phyloP scores from a whole-genome alignment of 1,140 invertebrate species.

The Hetaerina americana region DNA sequence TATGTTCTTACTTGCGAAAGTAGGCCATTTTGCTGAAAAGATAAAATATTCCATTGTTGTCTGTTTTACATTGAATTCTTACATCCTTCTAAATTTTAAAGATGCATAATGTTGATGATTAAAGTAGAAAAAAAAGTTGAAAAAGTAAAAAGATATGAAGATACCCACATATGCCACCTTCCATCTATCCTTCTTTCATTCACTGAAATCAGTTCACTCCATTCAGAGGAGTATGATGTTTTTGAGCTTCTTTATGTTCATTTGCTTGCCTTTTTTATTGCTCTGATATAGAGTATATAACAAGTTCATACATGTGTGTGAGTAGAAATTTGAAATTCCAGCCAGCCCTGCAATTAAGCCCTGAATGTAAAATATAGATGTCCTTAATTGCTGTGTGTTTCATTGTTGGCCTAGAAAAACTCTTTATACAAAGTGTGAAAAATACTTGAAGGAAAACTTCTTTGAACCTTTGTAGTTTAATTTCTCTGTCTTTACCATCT shows the following conservation, averaged over 20 bases:
- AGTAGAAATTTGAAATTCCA: background rate
- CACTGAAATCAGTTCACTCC: background rate
- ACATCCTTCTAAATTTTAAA: background rate
- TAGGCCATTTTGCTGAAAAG: background rate
- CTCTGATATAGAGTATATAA: constrained; percentile 1
- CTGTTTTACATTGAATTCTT: background rate
- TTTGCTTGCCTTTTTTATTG: constrained; percentile 13
- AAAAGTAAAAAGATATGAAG: background rate
- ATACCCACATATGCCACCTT: background rate
- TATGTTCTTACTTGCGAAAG: background rate
- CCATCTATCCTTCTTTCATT: background rate
- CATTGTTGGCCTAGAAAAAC: background rate
- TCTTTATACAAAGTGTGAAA: background rate
- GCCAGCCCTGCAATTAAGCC: background rate
- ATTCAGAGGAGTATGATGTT: constrained; percentile 7
- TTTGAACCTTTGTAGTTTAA: constrained; percentile 6
- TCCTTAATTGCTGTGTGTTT: background rate
- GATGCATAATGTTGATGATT: background rate
- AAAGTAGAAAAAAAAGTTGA: background rate
- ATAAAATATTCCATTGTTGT: background rate
- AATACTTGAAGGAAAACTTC: constrained; percentile 1
- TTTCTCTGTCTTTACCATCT: constrained; percentile 5
- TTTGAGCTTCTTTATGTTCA: constrained; percentile 11
- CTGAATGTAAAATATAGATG: background rate
- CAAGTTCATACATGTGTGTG: constrained; percentile 2